Conservation (phyloP, 2,888 invertebrate genomes). For the Myopa testacea region DNA sequence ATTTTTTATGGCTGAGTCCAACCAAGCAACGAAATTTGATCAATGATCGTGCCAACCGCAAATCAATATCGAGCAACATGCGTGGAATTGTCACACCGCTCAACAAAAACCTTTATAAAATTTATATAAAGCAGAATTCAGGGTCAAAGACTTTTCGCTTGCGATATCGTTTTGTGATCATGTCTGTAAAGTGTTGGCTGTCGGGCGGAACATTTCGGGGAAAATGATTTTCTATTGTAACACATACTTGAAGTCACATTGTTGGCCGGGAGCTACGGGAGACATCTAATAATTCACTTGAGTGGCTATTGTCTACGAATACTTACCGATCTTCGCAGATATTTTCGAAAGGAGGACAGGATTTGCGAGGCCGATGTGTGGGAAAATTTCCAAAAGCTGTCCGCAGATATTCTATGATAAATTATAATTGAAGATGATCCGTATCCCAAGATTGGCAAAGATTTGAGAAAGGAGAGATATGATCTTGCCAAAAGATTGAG, state of each 20-base stretch:
- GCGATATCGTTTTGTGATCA: neutral
- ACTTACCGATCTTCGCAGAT: neutral
- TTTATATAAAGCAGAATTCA: slow-evolving; percentile 13
- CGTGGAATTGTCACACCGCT: slow-evolving; percentile 25
- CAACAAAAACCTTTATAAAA: neutral
- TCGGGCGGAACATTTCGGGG: neutral
- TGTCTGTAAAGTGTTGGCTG: no score
- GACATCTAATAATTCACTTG: slow-evolving; percentile 17
- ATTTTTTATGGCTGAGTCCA: neutral
- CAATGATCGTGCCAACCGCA: slow-evolving; percentile 22
- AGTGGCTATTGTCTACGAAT: neutral
- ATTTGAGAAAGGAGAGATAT: no score
- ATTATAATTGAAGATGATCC: no score
- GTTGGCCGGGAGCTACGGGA: neutral
- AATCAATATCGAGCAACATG: slow-evolving; percentile 26
- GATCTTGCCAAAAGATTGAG: no score
- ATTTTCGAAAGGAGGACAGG: neutral
- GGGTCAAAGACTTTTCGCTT: slow-evolving; percentile 21
- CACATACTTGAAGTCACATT: neutral
- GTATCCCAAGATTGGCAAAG: no score
- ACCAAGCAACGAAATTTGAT: slow-evolving; percentile 19
- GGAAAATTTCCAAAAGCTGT: neutral
- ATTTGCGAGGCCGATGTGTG: neutral
- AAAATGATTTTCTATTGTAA: neutral
- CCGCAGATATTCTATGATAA: neutral